A percentile compares a stretch with the other conserved stretches of the same genome.
phyloP scores from a whole-genome alignment of 2,113 vertebrate genomes.

The Hydrochoerus hydrochaeris region DNA sequence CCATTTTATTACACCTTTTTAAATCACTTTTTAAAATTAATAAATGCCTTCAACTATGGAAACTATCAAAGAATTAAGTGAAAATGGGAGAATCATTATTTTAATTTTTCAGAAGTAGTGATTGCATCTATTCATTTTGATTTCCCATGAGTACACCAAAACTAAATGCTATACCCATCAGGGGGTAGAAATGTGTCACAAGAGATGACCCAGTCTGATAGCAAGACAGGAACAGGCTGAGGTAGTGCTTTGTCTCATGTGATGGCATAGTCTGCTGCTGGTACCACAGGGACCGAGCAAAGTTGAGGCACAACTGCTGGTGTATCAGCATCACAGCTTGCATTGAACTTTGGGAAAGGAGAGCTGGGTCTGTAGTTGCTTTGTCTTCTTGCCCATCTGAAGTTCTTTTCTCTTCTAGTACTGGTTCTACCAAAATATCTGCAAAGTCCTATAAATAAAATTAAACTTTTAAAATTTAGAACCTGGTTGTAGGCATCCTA shows the following conservation, averaged over 20 bases:
- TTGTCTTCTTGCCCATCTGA: constrained; percentile 79
- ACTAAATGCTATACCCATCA: constrained; percentile 89
- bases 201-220: constrained; percentile 95
- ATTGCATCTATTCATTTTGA: background rate
- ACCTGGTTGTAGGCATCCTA: background rate
- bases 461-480: background rate
- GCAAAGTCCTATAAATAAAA: constrained; percentile 92
- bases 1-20: background rate
- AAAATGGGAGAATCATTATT: background rate
- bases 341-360: constrained; percentile 89
- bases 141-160: background rate
- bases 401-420: constrained; percentile 89
- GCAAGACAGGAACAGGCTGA: constrained; percentile 92
- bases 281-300: constrained; percentile 94
- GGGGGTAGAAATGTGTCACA: constrained; percentile 92
- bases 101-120: background rate
- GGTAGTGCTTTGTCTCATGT: constrained; percentile 88
- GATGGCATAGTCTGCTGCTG: constrained; percentile 83
- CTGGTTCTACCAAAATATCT: constrained; percentile 90
- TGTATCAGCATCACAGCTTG: constrained; percentile 91
- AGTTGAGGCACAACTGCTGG: constrained; percentile 91
- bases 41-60: constrained; percentile 14
- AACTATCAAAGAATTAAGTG: background rate
- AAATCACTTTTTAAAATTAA: background rate
- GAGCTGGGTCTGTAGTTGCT: constrained; percentile 66